Evolutionary conservation across 1,140 invertebrate genomes (phyloP), one percentile per base, ranked within the genome.

Genomic region (Drosophila punjabiensis): DNA sequence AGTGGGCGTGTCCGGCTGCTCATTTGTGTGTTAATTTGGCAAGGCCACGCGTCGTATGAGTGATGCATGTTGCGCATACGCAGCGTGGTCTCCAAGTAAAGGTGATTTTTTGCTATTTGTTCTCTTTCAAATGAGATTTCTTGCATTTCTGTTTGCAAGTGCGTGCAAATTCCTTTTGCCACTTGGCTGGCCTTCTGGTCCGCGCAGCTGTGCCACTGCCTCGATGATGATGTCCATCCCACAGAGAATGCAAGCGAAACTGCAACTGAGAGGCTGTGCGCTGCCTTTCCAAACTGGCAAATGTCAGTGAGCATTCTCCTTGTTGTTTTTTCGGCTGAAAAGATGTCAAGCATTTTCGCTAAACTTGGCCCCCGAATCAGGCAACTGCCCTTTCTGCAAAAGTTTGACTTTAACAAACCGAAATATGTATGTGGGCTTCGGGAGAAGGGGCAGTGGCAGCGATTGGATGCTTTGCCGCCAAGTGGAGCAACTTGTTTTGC

Each of bases 1-100:
- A 60, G 55, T 48, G 35, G 71, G 55, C 37, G 69, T 75, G 56
- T 18, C 37, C 56, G 6, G 18, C 55, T 14, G 35, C 39, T 81
- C 68, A 88, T 88, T 79, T 89, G 67, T 88, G 85, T 84, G 81
- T 80, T 81, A 88, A 88, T 85, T 78, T 74, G 75, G 69, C 81
- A 89, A 78, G 77, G 70, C 71, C 71, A 79, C 18, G 16, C 20
- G 75, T 65, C 86, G 81, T 76, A 90, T 89, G 68, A 55, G 65
- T 69, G 82, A 82, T 90, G 65, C 37, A 55, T 70, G 70, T 82
- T 69, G 83, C 64, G 70, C 70, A 89, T 85, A 90, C 81, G 85
- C 86, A 71, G 16, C 45, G 61, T 80, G 43, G 59, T n/a, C 55
- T 53, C 11, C 20, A 16, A 35, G 61, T 53, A 24, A 28, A 20